Evolutionary conservation across 2,888 invertebrate genomes (phyloP), one percentile per base, ranked within the genome.

Genomic region (Alentia gelatinosa): DNA sequence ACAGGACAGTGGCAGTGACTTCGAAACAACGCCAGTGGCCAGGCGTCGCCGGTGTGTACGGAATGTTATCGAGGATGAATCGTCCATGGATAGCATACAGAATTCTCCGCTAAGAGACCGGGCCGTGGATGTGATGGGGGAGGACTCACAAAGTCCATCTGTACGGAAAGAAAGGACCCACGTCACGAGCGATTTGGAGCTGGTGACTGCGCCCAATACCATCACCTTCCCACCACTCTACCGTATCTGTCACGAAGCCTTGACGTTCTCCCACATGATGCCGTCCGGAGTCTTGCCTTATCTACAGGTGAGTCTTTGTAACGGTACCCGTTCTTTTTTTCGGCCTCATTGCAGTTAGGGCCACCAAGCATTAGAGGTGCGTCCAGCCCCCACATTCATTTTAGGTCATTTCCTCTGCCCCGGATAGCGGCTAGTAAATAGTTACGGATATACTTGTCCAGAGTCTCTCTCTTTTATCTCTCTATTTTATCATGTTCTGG

Each of bases 31-130:
- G 3, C 47, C 90, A 23, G 15, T 75, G 19, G 12, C 89, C 0
- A 79, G 47, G 42, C 40, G 90, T 1, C 79, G 90, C 0, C 40
- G 79, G 23, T 47, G 47, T 30, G 42, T 37, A 4, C n/a, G 90
- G 35, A 33, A 40, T 0, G 39, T 42, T 0, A 40, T 90, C 12
- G 90, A 90, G n/a, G 90, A 90, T 79, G 90, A 90, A 19, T 90
- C 90, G 7, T 89, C 89, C 26, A 89, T 42, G 86, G 86, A 86
- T 33, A 86, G 86, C 26, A 33, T 86, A 1, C 42, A 12, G 26
- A 47, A 50, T 33, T 86, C 86, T 15, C 86, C 86, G 47, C 9
- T 42, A 7, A 1, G 30, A 19, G 23, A 1, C 7, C 86, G 19
- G 83, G 12, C 19, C 26, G 3, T n/a, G 9, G 15, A 26, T 1